A percentile compares a stretch with the other conserved stretches of the same genome.
These are phyloP conservation scores for Formicarius rufipectus DNA, from an alignment of 2,113 vertebrate genomes.

Conservation along the genomic window DNA sequence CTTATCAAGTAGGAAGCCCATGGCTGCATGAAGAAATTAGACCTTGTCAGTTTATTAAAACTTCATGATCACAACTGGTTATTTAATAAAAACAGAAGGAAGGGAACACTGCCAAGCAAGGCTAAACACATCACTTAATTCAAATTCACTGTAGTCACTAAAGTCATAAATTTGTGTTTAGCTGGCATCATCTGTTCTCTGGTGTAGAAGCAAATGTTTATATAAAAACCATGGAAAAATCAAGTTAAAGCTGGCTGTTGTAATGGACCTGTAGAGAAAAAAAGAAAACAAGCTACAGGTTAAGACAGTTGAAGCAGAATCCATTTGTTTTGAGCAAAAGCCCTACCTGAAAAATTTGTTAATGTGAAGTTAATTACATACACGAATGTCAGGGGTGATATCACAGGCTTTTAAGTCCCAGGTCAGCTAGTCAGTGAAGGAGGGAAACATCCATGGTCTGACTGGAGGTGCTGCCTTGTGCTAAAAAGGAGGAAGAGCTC, in stretches of 20 bases:
- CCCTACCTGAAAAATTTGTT: not conserved
- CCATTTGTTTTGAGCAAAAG: not conserved
- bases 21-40: not conserved
- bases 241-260: not conserved
- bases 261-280: not conserved
- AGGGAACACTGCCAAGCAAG: not conserved
- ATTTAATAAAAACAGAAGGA: not conserved
- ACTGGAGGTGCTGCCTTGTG: not conserved
- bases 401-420: not conserved
- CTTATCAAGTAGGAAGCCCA: not conserved
- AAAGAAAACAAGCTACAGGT: not conserved
- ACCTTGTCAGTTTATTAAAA: slow-evolving; percentile 5
- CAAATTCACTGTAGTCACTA: not conserved
- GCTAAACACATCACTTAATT: not conserved
- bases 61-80: not conserved
- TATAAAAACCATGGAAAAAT: not conserved
- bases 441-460: not conserved
- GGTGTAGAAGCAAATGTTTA: not conserved
- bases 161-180: not conserved
- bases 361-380: not conserved
- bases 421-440: not conserved
- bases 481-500: not conserved
- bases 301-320: not conserved
- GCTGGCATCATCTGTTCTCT: not conserved
- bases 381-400: not conserved